Evolutionary conservation across 2,113 vertebrate species (phyloP).

Genomic region (Sceloporus tristichus): DNA sequence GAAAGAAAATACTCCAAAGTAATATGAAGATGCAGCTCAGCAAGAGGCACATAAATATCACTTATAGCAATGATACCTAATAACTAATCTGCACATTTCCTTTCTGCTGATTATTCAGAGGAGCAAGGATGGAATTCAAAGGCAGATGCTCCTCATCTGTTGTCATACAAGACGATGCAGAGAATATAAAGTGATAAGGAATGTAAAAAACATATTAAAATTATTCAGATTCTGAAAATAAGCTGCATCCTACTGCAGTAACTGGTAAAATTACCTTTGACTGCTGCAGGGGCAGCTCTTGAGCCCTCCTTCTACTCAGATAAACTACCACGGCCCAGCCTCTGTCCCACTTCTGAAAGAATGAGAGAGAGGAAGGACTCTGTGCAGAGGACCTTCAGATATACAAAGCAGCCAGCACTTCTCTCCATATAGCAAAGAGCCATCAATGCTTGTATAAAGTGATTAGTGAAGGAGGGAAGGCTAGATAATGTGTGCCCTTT

Average conservation of each 20-base stretch:
- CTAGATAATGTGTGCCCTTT: no score
- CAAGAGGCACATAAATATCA: neutral
- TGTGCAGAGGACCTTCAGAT: no score
- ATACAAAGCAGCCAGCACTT: no score
- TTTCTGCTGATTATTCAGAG: neutral
- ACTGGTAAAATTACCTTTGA: neutral
- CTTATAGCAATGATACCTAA: neutral
- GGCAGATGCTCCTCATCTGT: neutral
- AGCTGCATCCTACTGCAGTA: neutral
- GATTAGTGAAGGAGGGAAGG: no score
- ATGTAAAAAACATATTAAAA: neutral
- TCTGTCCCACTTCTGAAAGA: no score
- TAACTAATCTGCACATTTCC: accelerated
- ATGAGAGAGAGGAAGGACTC: no score
- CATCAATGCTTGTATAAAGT: no score
- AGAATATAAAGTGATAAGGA: neutral
- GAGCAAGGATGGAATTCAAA: slow-evolving; percentile 26
- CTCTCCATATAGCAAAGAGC: no score
- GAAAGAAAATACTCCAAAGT: slow-evolving; percentile 16
- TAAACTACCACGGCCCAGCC: no score
- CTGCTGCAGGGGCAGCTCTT: neutral
- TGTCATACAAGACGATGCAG: neutral
- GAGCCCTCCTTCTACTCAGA: no score
- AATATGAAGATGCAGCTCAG: neutral
- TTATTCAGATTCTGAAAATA: neutral